Percentiles rank a stretch among this genome's conserved stretches.
These are phyloP conservation scores for Luehdorfia chinensis DNA, from an alignment of 1,140 invertebrate species.

Conservation along the genomic window DNA sequence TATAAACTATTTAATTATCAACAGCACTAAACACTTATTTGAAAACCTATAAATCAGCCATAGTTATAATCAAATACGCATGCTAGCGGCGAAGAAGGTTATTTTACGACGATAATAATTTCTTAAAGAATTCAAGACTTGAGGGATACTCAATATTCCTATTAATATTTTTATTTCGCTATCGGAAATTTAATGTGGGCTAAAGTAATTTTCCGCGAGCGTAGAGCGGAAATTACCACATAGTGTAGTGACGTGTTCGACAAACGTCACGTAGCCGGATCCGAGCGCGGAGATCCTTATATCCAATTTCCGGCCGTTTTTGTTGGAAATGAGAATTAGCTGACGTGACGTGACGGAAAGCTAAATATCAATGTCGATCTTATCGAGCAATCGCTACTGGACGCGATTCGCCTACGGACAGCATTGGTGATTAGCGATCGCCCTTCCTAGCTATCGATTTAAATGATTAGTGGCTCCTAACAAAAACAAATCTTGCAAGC, in stretches of 20 bases:
- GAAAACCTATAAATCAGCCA: too few relatives aligned
- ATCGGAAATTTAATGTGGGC: slow-evolving; percentile 72
- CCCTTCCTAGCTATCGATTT: too few relatives aligned
- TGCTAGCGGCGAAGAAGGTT: too few relatives aligned
- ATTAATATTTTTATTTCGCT: slow-evolving; percentile 48
- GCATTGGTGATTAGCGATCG: slow-evolving; percentile 5
- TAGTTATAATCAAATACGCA: too few relatives aligned
- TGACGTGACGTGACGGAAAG: slow-evolving; percentile 67
- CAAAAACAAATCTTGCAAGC: too few relatives aligned
- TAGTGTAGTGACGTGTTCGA: slow-evolving; percentile 76
- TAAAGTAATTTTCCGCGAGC: slow-evolving; percentile 75
- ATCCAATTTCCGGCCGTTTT: slow-evolving; percentile 76
- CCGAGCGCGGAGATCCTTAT: slow-evolving; percentile 72
- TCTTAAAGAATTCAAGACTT: too few relatives aligned
- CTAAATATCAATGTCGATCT: slow-evolving; percentile 48
- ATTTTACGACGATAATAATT: too few relatives aligned
- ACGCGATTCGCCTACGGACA: background rate
- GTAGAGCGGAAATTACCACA: slow-evolving; percentile 74
- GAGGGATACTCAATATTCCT: too few relatives aligned
- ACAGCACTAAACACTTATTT: too few relatives aligned
- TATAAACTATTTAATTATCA: too few relatives aligned
- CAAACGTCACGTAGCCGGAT: slow-evolving; percentile 75
- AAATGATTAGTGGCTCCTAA: too few relatives aligned
- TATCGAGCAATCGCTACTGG: slow-evolving; percentile 3
- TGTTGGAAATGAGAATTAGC: slow-evolving; percentile 74